Evolutionary conservation across 2,888 invertebrate species (phyloP).

Genomic region (Ormyrus thymus): DNA sequence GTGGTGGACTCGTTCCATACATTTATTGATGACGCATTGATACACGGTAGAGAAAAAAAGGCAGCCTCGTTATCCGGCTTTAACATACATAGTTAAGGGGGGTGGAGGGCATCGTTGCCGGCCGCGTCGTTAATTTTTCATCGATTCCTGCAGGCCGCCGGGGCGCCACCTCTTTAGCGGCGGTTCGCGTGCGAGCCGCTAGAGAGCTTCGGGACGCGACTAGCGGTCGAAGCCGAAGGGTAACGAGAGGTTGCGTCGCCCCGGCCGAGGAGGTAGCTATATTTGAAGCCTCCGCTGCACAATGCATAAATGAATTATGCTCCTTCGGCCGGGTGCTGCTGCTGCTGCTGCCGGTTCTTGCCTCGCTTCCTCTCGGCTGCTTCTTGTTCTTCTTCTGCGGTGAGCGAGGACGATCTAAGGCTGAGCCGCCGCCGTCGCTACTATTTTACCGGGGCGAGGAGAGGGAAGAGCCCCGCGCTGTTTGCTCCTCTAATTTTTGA

Average conservation of each 20-base stretch:
- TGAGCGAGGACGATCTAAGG: too few relatives aligned
- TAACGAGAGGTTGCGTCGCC: constrained; percentile 21
- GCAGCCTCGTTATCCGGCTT: not conserved
- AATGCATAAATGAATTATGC: constrained; percentile 52
- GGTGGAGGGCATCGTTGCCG: not conserved
- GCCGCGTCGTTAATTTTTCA: constrained; percentile 31
- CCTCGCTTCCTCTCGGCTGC: too few relatives aligned
- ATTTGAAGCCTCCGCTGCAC: constrained; percentile 33
- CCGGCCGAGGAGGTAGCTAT: constrained; percentile 8
- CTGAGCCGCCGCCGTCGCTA: too few relatives aligned
- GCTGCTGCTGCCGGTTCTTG: not conserved
- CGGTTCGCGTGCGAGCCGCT: too few relatives aligned
- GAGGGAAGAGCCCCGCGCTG: too few relatives aligned
- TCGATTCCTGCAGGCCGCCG: not conserved
- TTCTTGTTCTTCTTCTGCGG: too few relatives aligned
- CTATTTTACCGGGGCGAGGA: too few relatives aligned
- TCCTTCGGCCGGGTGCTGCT: constrained; percentile 10
- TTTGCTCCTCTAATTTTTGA: too few relatives aligned
- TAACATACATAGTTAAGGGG: not conserved
- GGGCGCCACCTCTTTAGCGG: too few relatives aligned
- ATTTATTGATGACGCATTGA: too few relatives aligned
- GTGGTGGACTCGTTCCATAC: not conserved
- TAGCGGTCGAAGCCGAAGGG: not conserved
- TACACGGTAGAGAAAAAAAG: not conserved
- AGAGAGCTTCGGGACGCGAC: not conserved